Evolutionary conservation across 2,888 invertebrate species (phyloP), one percentile per base, ranked within the genome.

Genomic region (Myathropa florea): DNA sequence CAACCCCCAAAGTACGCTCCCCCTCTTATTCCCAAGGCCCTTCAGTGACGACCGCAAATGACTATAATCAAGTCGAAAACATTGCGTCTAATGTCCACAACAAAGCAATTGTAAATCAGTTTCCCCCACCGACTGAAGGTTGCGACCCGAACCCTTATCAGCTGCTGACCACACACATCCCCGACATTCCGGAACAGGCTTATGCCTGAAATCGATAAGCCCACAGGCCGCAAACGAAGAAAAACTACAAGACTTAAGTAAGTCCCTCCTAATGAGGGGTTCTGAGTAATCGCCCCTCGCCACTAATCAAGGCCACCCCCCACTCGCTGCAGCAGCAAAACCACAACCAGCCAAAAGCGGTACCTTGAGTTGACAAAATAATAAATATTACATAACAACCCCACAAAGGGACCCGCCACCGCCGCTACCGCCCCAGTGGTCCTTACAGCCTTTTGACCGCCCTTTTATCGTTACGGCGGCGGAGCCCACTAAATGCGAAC

Each of bases 291-390:
- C 46, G 46, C 46, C 39, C 28, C 28, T 46, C 21, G 30, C 21
- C 46, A n/a, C 18, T 21, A 21, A 28, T 14, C 46, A 39, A n/a
- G 2, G n/a, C 21, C 23, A 12, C 7, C 12, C 3, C 4, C 14
- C 18, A 26, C 65, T 46, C 46, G n/a, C 9, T 46, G n/a, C 46
- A n/a, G 18, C 39, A 46, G 46, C 46, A 46, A 46, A 46, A 46
- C 46, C 46, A 46, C 46, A 46, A 46, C 18, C 46, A n/a, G 18
- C 18, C 33, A 6, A 63, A 63, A 63, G 36, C 36, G 33, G 21
- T 36, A 23, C 23, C 46, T 46, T 65, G 36, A 63, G 63, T 63
- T 63, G 65, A 65, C 65, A 65, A 65, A 65, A 46, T 65, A 36
- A 63, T 63, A 63, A 63, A 63, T 36, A 23, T 23, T 33, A 36